Conservation (phyloP, 35 echinoderm and acorn worm species). For the Apostichopus parvimensis region DNA sequence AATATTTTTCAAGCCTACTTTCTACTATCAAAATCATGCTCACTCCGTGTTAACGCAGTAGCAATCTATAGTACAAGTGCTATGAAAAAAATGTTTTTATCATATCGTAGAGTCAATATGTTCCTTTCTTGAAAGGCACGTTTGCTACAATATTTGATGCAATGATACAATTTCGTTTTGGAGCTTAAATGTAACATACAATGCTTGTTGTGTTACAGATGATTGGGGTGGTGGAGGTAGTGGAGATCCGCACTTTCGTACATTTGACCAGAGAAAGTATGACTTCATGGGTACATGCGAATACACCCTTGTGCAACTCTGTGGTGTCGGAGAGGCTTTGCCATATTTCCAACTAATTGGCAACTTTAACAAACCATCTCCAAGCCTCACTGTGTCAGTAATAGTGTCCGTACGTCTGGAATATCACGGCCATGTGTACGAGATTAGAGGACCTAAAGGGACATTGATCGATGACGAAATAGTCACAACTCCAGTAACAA, state of each 20-base stretch:
- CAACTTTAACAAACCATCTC: background rate
- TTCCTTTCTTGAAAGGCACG: too few species aligned
- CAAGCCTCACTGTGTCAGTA: background rate
- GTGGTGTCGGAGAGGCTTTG: background rate
- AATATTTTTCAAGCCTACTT: too few species aligned
- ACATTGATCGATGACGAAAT: background rate
- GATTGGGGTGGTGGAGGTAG: background rate
- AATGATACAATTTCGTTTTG: too few species aligned
- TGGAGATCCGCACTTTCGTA: conserved; percentile 39
- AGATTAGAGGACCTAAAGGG: background rate
- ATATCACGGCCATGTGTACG: background rate
- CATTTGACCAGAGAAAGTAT: conserved; percentile 21
- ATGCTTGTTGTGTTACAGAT: background rate
- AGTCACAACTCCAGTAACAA: conserved; percentile 3
- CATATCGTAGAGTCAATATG: too few species aligned
- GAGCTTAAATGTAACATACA: too few species aligned
- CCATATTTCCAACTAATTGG: background rate
- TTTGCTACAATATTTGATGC: too few species aligned
- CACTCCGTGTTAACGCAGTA: too few species aligned
- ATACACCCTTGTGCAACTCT: conserved; percentile 34
- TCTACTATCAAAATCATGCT: too few species aligned
- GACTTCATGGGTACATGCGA: conserved; percentile 42
- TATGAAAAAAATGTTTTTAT: too few species aligned
- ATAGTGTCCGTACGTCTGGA: background rate
- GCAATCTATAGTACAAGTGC: too few species aligned